Conservation (phyloP, 35 echinoderm and acorn worm species). For the Ptychodera flava region DNA sequence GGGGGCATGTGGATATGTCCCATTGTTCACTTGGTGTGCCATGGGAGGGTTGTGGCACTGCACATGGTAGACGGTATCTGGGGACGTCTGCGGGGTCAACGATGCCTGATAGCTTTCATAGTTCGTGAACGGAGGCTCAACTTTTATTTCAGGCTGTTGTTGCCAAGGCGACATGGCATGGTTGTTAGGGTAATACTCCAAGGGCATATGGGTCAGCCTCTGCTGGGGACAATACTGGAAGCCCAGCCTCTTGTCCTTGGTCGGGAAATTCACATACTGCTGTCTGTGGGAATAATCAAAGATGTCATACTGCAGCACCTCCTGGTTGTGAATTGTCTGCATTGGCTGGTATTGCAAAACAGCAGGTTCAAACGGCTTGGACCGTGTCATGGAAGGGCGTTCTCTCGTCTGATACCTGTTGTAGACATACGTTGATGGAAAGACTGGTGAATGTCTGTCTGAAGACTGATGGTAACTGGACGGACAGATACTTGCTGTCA, state of each 20-base stretch:
- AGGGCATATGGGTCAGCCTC: conserved; percentile 86
- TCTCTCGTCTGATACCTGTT: conserved; percentile 42
- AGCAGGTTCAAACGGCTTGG: conserved; percentile 24
- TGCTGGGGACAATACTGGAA: conserved; percentile 84
- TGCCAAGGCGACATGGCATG: conserved; percentile 66
- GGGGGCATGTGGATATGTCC: conserved; percentile 18
- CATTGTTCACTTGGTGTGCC: background rate
- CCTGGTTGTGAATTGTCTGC: conserved; percentile 3
- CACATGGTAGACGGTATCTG: conserved; percentile 29
- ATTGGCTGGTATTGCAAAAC: background rate
- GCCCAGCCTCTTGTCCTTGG: conserved; percentile 17
- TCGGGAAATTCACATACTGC: background rate
- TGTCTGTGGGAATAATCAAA: conserved; percentile 10
- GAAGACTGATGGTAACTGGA: conserved; percentile 77
- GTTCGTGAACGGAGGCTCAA: conserved; percentile 19
- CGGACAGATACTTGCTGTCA: conserved; percentile 79
- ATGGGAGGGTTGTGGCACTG: conserved; percentile 21
- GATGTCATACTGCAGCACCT: background rate
- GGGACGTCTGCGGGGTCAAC: conserved; percentile 65
- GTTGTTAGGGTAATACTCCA: conserved; percentile 95
- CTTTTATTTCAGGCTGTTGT: conserved; percentile 56
- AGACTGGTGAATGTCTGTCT: conserved; percentile 56
- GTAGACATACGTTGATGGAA: conserved; percentile 39
- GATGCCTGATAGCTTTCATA: conserved; percentile 9
- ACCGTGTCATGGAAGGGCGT: conserved; percentile 3